Evolutionary conservation across 2,888 invertebrate genomes (phyloP), one percentile per base, ranked within the genome.

Genomic region (Diarsia mendica): DNA sequence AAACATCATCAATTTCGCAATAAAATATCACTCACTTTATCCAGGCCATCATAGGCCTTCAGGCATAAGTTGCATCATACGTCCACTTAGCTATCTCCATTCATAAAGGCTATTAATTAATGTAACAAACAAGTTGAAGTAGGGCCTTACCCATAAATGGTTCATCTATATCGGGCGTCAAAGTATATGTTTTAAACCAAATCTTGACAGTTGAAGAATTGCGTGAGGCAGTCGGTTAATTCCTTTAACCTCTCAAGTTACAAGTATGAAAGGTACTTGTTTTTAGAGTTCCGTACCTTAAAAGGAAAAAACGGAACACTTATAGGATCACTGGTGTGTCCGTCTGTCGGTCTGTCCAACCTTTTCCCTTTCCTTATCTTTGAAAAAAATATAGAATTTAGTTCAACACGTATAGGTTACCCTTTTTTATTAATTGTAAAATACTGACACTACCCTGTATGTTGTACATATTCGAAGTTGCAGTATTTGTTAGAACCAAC

Each of bases 211-310:
- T 11, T 79, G 66, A 67, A 49, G 61, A 28, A 18, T 80, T 67
- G 80, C 80, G 82, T 80, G 80, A 23, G 11, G 61, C 13, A 18
- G 15, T 55, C 60, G 6, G 58, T 64, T 61, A 60, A 68, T 51
- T 65, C 18, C 28, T 44, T 3, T 3, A 67, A 20, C 10, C 23
- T 28, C 76, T 81, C 61, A 66, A 69, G 77, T 81, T 72, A 77
- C 55, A 67, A 71, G 55, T 61, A 66, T 23, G 28, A 44, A 46
- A 55, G 18, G 33, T 55, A n/a, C 68, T 74, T 66, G 49, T 69
- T 70, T 61, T 70, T 28, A 28, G 28, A 2, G 28, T 28, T 28
- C 28, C 28, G 28, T 28, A 28, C 28, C 28, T 28, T 2, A 28
- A 28, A 28, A 28, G 2, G 28, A 28, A 28, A 28, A 28, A 28